Evolutionary conservation across 1,140 invertebrate species (phyloP).

Genomic region (Triops longicaudatus): DNA sequence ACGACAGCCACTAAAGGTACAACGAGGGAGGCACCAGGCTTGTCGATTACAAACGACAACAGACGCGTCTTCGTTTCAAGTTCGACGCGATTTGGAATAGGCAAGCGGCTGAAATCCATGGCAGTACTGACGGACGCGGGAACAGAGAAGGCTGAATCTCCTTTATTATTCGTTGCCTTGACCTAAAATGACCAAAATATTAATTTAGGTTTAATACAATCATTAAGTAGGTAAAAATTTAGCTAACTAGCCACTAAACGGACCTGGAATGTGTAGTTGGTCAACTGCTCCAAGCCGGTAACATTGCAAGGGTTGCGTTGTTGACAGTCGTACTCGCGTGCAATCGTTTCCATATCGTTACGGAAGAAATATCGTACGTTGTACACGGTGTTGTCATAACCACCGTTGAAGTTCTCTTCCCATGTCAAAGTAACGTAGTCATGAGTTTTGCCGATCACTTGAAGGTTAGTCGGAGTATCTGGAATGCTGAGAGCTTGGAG

Average conservation of each 20-base stretch:
- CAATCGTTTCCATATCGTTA: conserved; percentile 40
- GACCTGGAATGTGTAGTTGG: conserved; percentile 68
- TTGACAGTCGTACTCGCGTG: conserved; percentile 73
- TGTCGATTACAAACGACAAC: conserved; percentile 61
- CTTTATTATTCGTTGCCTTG: conserved; percentile 75
- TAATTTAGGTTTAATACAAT: background rate
- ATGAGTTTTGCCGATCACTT: conserved; percentile 53
- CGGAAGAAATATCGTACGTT: conserved; percentile 48
- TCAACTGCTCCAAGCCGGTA: conserved; percentile 68
- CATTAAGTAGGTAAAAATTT: background rate
- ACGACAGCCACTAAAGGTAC: conserved; percentile 55
- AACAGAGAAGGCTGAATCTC: conserved; percentile 72
- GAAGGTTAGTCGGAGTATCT: conserved; percentile 21
- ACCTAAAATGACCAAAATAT: conserved; percentile 45
- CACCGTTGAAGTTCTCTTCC: conserved; percentile 83
- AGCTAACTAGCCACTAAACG: conserved; percentile 19
- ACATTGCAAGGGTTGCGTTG: conserved; percentile 78
- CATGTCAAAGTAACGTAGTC: conserved; percentile 68
- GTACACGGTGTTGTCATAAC: conserved; percentile 71
- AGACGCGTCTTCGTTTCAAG: conserved; percentile 65
- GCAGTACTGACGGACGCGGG: conserved; percentile 66
- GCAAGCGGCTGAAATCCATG: conserved; percentile 62
- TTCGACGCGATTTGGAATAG: conserved; percentile 61
- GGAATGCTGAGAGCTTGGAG: conserved; percentile 26
- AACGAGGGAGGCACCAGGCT: conserved; percentile 34